These are phyloP conservation scores for Pungitius pungitius DNA, from an alignment of 2,113 vertebrate species.

Conservation along the genomic window DNA sequence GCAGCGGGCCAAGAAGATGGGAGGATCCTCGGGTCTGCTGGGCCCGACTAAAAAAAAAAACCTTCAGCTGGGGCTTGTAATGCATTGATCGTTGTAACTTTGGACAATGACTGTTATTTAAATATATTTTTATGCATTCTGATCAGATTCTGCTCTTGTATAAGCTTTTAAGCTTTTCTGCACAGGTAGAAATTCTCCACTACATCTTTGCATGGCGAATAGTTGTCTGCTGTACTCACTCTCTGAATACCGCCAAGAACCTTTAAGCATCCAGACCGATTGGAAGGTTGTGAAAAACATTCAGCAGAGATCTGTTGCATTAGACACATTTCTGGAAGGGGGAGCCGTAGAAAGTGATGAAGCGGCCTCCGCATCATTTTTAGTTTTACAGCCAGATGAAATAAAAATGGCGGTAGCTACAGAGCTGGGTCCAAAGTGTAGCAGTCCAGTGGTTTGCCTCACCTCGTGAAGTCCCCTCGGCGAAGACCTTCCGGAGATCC, in stretches of 20 bases:
- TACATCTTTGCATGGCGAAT: not conserved
- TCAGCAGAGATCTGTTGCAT: not conserved
- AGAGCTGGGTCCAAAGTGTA: not conserved
- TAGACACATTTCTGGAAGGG: not conserved
- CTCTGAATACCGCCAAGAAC: not conserved
- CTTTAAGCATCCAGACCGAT: conserved; percentile 2
- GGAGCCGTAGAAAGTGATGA: no score
- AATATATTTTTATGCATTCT: not conserved
- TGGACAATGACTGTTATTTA: not conserved
- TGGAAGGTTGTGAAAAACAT: not conserved
- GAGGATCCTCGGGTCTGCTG: not conserved
- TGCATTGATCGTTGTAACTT: not conserved
- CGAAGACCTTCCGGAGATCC: conserved; percentile 8
- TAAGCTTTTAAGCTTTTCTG: not conserved
- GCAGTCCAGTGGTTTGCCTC: not conserved
- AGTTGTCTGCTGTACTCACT: not conserved
- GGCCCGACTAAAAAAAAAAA: not conserved
- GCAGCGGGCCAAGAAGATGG: not conserved
- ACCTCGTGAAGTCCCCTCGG: not conserved
- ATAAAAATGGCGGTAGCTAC: not conserved
- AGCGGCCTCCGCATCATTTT: not conserved
- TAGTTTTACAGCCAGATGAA: conserved; percentile 2
- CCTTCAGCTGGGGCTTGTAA: not conserved
- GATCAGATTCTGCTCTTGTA: not conserved
- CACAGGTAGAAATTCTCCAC: not conserved